A percentile compares a stretch with the other conserved stretches of the same genome.
phyloP scores from a whole-genome alignment of 2,888 invertebrate genomes.

The Autographa pulchrina region DNA sequence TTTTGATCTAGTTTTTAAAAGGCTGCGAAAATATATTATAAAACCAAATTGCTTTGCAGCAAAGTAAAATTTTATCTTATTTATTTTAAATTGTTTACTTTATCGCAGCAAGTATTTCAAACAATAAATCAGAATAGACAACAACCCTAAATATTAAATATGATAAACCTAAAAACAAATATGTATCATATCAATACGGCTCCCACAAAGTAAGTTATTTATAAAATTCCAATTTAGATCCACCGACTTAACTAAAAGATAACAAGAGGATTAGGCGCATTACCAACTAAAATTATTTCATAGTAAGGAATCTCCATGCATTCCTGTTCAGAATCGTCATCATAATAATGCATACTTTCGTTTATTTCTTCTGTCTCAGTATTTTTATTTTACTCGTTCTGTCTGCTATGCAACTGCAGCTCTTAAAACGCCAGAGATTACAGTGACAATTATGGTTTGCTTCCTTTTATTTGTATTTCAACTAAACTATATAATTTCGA shows the following conservation, averaged over 20 bases:
- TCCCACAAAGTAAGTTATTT: conserved; percentile 34
- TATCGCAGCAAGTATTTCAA: no score
- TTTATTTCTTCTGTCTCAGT: conserved; percentile 84
- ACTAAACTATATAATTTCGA: neutral
- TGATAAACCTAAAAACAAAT: neutral
- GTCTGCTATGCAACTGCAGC: conserved; percentile 73
- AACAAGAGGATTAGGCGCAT: conserved; percentile 44
- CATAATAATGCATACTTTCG: conserved; percentile 88
- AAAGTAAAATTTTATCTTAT: no score
- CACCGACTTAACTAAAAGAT: conserved; percentile 51
- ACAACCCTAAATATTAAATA: neutral
- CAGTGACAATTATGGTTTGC: conserved; percentile 34
- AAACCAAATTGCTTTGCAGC: no score
- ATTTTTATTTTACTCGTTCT: conserved; percentile 84
- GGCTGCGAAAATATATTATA: no score
- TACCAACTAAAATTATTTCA: conserved; percentile 40
- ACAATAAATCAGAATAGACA: conserved; percentile 5
- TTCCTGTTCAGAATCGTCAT: conserved; percentile 80
- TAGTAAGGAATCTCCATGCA: conserved; percentile 61
- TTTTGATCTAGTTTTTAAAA: no score
- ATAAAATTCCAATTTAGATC: conserved; percentile 53
- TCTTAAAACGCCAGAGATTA: conserved; percentile 66
- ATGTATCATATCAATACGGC: conserved; percentile 21
- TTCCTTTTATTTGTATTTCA: neutral
- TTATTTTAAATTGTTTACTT: no score